Percentiles rank a stretch among this genome's conserved stretches.
Evolutionary conservation across 1,140 invertebrate species (phyloP).

Genomic region (Drosophila nigromelanica): DNA sequence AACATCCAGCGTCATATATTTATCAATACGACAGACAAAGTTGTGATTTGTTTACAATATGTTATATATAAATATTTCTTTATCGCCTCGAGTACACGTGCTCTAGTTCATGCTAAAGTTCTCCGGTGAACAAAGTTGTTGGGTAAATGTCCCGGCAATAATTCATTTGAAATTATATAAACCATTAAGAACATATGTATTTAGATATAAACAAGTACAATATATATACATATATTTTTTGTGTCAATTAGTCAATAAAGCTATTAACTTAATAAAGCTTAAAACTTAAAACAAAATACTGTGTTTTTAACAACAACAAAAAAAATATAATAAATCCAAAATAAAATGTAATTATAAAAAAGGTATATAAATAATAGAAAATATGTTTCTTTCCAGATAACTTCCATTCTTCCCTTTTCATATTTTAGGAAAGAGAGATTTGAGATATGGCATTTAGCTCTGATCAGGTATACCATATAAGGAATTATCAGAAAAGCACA

Average conservation of each 20-base stretch:
- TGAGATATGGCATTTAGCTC: too few relatives aligned
- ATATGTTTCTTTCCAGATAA: too few relatives aligned
- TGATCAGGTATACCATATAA: too few relatives aligned
- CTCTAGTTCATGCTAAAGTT: slow-evolving; percentile 32
- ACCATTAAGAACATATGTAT: slow-evolving; percentile 32
- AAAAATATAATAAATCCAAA: background rate
- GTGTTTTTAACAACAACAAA: background rate
- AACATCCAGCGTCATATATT: slow-evolving; percentile 29
- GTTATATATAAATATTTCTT: slow-evolving; percentile 37
- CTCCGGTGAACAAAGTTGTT: slow-evolving; percentile 43
- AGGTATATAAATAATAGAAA: too few relatives aligned
- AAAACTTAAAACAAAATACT: slow-evolving; percentile 4
- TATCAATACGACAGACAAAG: slow-evolving; percentile 44
- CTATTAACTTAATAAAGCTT: slow-evolving; percentile 57
- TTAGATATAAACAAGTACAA: slow-evolving; percentile 50
- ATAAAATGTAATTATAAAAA: too few relatives aligned
- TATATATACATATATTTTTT: slow-evolving; percentile 60
- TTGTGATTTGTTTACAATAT: slow-evolving; percentile 69
- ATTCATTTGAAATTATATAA: slow-evolving; percentile 37
- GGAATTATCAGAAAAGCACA: too few relatives aligned
- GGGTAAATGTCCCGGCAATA: slow-evolving; percentile 14
- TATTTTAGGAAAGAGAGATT: too few relatives aligned
- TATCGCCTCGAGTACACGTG: slow-evolving; percentile 35
- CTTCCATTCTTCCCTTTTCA: too few relatives aligned
- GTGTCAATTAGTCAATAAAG: slow-evolving; percentile 69